Conservation (phyloP, 2,113 vertebrate species). For the Ciconia stormi region DNA sequence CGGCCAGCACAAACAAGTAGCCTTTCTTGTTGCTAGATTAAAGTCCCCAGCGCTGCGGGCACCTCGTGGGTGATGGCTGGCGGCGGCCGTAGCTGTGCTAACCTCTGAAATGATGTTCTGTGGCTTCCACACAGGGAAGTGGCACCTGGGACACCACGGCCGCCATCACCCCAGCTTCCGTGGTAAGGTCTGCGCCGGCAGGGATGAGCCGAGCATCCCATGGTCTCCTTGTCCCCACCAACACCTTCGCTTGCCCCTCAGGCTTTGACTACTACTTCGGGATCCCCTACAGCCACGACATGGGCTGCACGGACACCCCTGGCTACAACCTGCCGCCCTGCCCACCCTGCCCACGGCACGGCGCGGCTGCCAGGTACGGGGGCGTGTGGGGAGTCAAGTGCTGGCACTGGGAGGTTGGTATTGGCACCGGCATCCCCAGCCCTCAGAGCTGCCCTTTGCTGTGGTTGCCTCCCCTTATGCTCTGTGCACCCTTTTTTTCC, state of each 20-base stretch:
- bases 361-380: constrained; percentile 6
- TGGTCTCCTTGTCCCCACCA: fast-evolving
- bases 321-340: constrained; percentile 87
- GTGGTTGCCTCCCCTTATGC: not conserved
- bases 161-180: constrained; percentile 83
- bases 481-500: fast-evolving
- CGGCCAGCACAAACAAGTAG: not conserved
- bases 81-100: not conserved
- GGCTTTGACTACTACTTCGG: constrained; percentile 95
- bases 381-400: fast-evolving
- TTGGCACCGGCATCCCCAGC: not conserved
- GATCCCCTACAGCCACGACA: constrained; percentile 95
- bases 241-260: constrained; percentile 36
- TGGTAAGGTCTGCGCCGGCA: constrained; percentile 68
- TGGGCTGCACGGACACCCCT: constrained; percentile 91
- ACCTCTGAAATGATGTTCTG: constrained; percentile 12
- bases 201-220: fast-evolving
- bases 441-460: not conserved
- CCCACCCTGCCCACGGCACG: constrained; percentile 70
- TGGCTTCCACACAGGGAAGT: constrained; percentile 84
- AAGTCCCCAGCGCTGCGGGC: not conserved
- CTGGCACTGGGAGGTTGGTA: not conserved
- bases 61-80: not conserved
- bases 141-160: constrained; percentile 93
- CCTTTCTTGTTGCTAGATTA: not conserved